These are phyloP conservation scores for Eleginops maclovinus DNA, from an alignment of 2,113 vertebrate species.

Conservation along the genomic window DNA sequence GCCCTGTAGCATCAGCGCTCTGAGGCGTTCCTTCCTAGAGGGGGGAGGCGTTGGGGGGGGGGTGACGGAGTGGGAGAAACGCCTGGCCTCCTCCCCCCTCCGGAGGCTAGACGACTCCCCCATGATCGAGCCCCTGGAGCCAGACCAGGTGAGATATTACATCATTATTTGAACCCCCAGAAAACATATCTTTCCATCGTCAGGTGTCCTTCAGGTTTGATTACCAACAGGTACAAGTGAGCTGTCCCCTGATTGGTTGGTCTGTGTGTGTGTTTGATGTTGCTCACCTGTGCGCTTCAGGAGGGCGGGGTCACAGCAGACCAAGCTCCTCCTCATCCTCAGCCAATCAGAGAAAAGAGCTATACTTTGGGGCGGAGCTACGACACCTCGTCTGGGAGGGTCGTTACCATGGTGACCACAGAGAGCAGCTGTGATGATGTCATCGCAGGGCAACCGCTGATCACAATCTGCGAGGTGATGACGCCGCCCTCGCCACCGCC, in stretches of 20 bases:
- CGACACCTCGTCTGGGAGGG: constrained; percentile 87
- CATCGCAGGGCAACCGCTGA: constrained; percentile 56
- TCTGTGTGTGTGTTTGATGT: constrained; percentile 45
- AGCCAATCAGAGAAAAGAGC: constrained; percentile 84
- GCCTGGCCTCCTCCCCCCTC: constrained; percentile 92
- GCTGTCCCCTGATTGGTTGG: constrained; percentile 17
- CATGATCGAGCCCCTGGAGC: constrained; percentile 97
- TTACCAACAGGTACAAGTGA: background rate
- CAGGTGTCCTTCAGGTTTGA: background rate
- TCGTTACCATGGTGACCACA: constrained; percentile 87
- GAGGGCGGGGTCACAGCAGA: constrained; percentile 47
- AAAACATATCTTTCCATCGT: too few relatives aligned
- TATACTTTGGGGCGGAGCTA: constrained; percentile 89
- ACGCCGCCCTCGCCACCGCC: constrained; percentile 65
- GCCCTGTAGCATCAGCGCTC: constrained; percentile 92
- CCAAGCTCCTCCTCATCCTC: constrained; percentile 15
- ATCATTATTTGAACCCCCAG: too few relatives aligned
- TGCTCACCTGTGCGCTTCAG: constrained; percentile 56
- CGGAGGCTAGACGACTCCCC: constrained; percentile 92
- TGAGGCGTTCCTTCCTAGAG: constrained; percentile 95
- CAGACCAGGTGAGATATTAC: constrained; percentile 92
- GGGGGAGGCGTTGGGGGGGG: constrained; percentile 77
- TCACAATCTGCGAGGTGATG: constrained; percentile 86
- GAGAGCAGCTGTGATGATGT: constrained; percentile 79
- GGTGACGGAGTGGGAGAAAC: constrained; percentile 95